Evolutionary conservation across 2,888 invertebrate species (phyloP), one percentile per base, ranked within the genome.

Genomic region (Apamea sordens): DNA sequence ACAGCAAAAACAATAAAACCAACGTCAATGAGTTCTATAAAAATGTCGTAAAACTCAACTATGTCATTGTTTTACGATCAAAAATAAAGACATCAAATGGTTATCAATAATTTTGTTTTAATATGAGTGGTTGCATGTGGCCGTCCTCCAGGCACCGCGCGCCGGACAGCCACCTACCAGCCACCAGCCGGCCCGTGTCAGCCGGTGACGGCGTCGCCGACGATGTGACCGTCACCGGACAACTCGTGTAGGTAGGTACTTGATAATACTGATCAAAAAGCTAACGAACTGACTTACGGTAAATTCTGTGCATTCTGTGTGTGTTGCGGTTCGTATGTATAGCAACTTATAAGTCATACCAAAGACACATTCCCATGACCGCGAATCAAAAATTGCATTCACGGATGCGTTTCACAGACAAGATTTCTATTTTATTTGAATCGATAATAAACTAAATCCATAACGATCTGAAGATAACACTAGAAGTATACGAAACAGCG

Each of bases 1-100:
- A 63, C 63, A 77, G 71, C 80, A 53, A 72, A 79, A 47, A 87
- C 63, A 86, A 82, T 86, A 83, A 86, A 88, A 85, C 73, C 21
- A 77, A 76, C 83, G 28, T 64, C 82, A 82, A 81, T 82, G 71
- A 89, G 59, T 84, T 85, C 71, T 76, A 84, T 85, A 88, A 89
- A 89, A 85, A 79, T 76, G 64, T 77, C 87, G 81, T 89, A 84
- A 88, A 89, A 82, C 32, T 68, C 64, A 77, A 88, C 75, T 83
- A 79, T 83, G 79, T 76, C 73, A 84, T 86, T 85, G 85, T 89
- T 89, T 89, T 89, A 86, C 77, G 89, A 82, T 77, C 79, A 75
- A 71, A 77, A 79, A 86, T 85, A 71, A 77, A 89, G 84, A 84
- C 84, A 85, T 88, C 50, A 84, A 83, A 73, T 75, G 44, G 61